phyloP scores from a whole-genome alignment of 2,113 vertebrate genomes.

The Chamaetylas fuelleborni region DNA sequence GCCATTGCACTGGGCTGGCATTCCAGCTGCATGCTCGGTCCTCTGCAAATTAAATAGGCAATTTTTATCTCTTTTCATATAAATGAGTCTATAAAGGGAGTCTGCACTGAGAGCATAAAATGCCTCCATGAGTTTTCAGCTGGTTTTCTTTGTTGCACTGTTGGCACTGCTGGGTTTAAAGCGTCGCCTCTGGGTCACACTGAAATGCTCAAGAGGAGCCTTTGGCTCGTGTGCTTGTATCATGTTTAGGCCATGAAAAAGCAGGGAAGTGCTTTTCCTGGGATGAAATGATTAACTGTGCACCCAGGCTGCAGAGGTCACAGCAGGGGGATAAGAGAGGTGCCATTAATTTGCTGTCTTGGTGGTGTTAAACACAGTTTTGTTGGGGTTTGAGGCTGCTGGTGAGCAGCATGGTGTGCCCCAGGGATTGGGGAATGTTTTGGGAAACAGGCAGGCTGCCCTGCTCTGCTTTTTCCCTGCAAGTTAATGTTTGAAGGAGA shows the following conservation, averaged over 20 bases:
- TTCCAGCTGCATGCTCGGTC: background rate
- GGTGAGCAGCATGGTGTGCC: background rate
- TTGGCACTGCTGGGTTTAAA: background rate
- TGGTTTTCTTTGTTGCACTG: background rate
- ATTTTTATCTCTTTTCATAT: background rate
- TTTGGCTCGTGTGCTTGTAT: background rate
- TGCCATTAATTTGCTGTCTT: background rate
- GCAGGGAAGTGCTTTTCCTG: background rate
- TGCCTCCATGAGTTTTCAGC: background rate
- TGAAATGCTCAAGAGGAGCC: background rate
- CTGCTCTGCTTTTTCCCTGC: background rate
- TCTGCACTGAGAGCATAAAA: background rate
- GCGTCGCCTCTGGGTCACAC: background rate
- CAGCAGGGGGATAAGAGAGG: background rate
- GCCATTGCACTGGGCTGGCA: background rate
- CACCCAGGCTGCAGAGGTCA: background rate
- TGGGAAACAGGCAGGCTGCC: background rate
- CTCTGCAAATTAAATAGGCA: background rate
- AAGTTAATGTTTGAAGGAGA: background rate
- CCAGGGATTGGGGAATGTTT: background rate
- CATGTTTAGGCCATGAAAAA: background rate
- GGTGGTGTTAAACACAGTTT: rapidly evolving
- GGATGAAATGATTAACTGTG: background rate
- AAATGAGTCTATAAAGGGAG: background rate
- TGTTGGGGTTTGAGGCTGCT: background rate